Percentiles rank a stretch among this genome's conserved stretches.
Conservation (phyloP, 2,113 vertebrate genomes). For the Hemibagrus wyckioides region DNA sequence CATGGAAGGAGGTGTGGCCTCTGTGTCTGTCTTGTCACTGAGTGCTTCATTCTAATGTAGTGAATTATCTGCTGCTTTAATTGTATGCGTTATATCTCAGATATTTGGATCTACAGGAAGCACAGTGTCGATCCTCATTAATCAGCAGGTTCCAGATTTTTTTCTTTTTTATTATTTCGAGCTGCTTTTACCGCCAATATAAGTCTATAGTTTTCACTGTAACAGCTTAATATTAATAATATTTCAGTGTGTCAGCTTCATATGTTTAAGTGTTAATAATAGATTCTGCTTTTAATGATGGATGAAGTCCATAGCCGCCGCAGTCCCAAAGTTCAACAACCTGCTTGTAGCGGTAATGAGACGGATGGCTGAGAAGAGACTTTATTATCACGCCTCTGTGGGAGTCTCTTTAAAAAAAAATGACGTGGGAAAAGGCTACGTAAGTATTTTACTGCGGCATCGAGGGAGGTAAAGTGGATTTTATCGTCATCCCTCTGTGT, state of each 20-base stretch:
- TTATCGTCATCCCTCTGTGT: background rate
- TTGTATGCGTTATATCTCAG: background rate
- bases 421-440: background rate
- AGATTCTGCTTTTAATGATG: background rate
- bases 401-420: background rate
- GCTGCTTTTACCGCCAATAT: background rate
- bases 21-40: background rate
- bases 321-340: background rate
- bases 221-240: background rate
- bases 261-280: background rate
- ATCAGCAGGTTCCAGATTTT: background rate
- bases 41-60: background rate
- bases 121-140: background rate
- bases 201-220: background rate
- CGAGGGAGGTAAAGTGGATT: background rate
- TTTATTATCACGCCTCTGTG: background rate
- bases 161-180: background rate
- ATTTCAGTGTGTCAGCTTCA: background rate
- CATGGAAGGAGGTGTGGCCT: background rate
- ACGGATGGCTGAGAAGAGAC: background rate
- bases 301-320: background rate
- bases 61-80: background rate
- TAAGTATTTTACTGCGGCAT: background rate
- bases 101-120: background rate
- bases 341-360: background rate